phyloP scores from a whole-genome alignment of 2,113 vertebrate species.

The Suncus etruscus region DNA sequence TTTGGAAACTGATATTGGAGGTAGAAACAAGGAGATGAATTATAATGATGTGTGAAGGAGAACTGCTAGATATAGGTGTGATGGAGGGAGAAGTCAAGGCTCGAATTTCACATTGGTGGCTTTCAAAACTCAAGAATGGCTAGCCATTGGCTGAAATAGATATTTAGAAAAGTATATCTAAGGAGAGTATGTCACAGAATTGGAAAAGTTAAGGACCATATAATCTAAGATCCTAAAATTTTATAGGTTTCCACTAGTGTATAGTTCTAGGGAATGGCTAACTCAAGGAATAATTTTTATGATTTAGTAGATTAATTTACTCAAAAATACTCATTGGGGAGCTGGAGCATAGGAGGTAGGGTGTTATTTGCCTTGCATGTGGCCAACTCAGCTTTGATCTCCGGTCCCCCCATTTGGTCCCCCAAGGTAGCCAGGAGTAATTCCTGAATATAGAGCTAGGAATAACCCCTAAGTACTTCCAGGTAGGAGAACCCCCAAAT shows the following conservation, averaged over 20 bases:
- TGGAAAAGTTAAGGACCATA: background rate
- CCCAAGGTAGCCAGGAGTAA: no score
- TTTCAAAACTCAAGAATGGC: background rate
- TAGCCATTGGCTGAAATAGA: background rate
- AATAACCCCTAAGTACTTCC: no score
- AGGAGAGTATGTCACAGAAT: background rate
- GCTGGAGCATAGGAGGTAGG: no score
- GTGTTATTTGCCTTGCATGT: no score
- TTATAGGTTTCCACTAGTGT: conserved; percentile 14
- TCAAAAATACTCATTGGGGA: background rate
- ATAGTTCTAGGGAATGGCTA: background rate
- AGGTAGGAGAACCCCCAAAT: no score
- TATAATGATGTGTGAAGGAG: background rate
- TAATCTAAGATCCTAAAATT: background rate
- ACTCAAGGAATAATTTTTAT: background rate
- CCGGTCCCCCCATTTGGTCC: no score
- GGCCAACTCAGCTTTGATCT: no score
- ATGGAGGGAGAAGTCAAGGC: background rate
- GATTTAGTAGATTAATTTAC: background rate
- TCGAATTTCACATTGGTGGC: background rate
- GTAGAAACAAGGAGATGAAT: background rate
- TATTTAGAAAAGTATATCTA: background rate
- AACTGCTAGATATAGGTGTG: background rate
- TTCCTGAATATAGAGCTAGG: no score
- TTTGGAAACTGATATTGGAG: background rate